Evolutionary conservation across 2,888 invertebrate genomes (phyloP), one percentile per base, ranked within the genome.

Genomic region (Hirudinaria manillensis): DNA sequence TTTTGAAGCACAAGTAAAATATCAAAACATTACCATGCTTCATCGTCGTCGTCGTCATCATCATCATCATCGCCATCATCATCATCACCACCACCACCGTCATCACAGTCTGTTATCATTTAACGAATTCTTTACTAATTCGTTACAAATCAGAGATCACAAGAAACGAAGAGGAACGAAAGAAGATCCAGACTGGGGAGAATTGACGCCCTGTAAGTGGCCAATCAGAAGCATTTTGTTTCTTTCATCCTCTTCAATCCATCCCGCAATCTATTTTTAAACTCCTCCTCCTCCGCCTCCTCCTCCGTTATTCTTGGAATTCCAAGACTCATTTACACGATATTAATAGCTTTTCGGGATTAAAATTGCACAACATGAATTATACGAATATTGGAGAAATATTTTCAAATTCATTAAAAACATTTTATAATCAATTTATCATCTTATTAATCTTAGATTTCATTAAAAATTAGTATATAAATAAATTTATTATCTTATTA

Each of bases 171-270:
- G 81, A 74, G 81, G 91, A 86, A 92, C 94, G 80, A 92, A 96
- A 81, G 92, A 91, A 74, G 94, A 95, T 82, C 92, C 92, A 53
- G 93, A 96, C 85, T 94, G 93, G 91, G 93, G 93, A 80, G 92
- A 94, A 81, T 89, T 97, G 77, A 96, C 96, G 86, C 83, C 82
- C 80, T 82, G 85, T 85, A 78, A 78, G 80, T 76, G 32, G 10
- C 4, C 74, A 19, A 38, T 53, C 36, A 36, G 1, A 45, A 6
- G 13, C 10, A 16, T 7, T 45, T 45, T 45, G 7, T n/a, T n/a
- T n/a, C n/a, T n/a, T n/a, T n/a, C n/a, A n/a, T n/a, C n/a, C n/a
- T n/a, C n/a, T 36, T 29, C 29, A 24, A 21, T 13, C 19, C 32
- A 19, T n/a, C n/a, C 7, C 7, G 19, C 70, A 70, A 72, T 10